Evolutionary conservation across 2,797 vertebrate species (phyloP).

Genomic region (Nyctalus aviator): DNA sequence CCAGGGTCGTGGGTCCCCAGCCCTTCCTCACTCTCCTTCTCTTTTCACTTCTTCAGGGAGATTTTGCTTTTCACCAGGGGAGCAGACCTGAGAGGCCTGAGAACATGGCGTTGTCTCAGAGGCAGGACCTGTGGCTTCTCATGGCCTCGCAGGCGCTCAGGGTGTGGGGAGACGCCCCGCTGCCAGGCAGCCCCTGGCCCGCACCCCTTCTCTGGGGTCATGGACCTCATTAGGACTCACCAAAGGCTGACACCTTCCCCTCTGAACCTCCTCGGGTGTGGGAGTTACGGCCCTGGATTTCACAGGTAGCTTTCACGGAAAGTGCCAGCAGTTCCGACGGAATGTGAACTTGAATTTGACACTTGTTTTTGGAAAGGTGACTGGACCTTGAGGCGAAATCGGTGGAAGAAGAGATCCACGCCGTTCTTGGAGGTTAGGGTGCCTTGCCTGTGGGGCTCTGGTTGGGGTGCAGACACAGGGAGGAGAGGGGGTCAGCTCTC

Average conservation of each 20-base stretch:
- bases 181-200: neutral
- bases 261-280: neutral
- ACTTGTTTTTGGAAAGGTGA: neutral
- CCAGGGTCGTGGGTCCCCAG: no score
- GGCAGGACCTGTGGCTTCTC: neutral
- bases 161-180: neutral
- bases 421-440: neutral
- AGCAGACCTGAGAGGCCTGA: neutral
- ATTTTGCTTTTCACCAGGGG: neutral
- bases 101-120: no score
- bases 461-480: neutral
- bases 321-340: neutral
- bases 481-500: no score
- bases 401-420: neutral
- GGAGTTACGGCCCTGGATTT: constrained; percentile 41
- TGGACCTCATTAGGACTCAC: neutral
- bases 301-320: constrained; percentile 35
- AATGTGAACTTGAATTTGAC: constrained; percentile 51
- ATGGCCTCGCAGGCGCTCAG: neutral
- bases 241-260: neutral
- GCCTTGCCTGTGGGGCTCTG: neutral
- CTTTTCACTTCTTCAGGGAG: neutral
- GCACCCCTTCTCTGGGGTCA: neutral
- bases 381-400: constrained; percentile 11
- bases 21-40: neutral